These are phyloP conservation scores for Gadopsis bispinosus DNA, from an alignment of 2,797 vertebrate species.

Conservation along the genomic window DNA sequence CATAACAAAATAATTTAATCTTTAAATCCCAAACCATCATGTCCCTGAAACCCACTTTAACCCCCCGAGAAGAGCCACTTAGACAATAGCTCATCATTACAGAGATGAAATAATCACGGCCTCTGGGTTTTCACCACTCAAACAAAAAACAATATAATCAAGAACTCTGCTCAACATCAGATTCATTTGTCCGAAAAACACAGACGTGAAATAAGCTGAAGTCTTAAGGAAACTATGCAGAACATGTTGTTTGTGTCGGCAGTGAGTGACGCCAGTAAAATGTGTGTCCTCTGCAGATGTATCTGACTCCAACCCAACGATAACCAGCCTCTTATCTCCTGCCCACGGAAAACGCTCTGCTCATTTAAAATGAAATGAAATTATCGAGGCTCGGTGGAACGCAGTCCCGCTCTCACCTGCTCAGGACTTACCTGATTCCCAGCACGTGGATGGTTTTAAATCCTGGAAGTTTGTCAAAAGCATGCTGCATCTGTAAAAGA, in stretches of 20 bases:
- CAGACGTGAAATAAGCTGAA: neutral
- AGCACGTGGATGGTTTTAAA: slow-evolving; percentile 89
- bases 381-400: too few species aligned
- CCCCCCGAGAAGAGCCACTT: neutral
- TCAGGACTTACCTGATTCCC: slow-evolving; percentile 89
- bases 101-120: neutral
- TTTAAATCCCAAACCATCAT: neutral
- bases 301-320: slow-evolving; percentile 21
- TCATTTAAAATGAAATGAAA: slow-evolving; percentile 7
- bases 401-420: too few species aligned
- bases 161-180: neutral
- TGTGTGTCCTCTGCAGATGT: neutral
- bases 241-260: too few species aligned
- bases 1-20: neutral
- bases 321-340: slow-evolving; percentile 30
- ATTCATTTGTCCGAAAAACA: neutral
- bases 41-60: neutral
- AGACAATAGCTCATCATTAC: neutral
- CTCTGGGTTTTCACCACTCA: neutral
- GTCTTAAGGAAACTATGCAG: neutral
- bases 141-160: neutral
- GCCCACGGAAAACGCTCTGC: slow-evolving; percentile 14
- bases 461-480: slow-evolving; percentile 90
- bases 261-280: neutral
- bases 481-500: slow-evolving; percentile 88